A percentile compares a stretch with the other conserved stretches of the same genome.
Conservation (phyloP, 2,888 invertebrate genomes). For the Noctua fimbriata region DNA sequence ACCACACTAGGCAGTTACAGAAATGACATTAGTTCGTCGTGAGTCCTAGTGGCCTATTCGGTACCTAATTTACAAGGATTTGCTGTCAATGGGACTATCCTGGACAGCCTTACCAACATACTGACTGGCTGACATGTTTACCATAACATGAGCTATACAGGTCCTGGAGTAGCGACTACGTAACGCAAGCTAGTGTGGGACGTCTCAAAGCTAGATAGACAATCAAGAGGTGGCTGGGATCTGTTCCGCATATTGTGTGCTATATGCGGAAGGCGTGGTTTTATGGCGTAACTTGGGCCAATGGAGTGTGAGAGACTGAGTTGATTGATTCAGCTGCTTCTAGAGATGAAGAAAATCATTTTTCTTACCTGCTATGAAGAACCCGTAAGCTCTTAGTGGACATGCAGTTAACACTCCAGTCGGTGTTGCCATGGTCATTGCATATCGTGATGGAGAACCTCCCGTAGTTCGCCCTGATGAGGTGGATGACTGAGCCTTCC, state of each 20-base stretch:
- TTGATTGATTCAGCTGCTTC: background rate
- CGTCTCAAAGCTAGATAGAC: background rate
- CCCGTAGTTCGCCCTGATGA: constrained; percentile 98
- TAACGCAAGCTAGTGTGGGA: background rate
- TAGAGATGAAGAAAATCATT: background rate
- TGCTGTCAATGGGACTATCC: background rate
- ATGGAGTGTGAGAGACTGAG: background rate
- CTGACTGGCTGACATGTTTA: background rate
- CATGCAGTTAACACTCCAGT: constrained; percentile 99
- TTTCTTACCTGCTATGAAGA: constrained; percentile 95
- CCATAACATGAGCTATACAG: background rate
- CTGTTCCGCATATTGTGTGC: too few relatives aligned
- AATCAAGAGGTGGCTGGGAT: background rate
- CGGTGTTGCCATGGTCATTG: constrained; percentile 98
- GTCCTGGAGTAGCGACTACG: background rate
- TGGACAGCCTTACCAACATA: background rate
- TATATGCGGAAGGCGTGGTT: background rate
- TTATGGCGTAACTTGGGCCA: background rate
- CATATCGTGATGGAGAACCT: constrained; percentile 98
- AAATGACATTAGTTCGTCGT: background rate
- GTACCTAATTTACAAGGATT: background rate
- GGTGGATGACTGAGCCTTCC: constrained; percentile 96
- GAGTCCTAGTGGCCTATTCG: background rate
- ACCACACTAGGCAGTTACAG: too few relatives aligned
- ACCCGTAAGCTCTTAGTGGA: constrained; percentile 96